phyloP scores from a whole-genome alignment of 2,113 vertebrate species.

The Stigmatopora nigra region DNA sequence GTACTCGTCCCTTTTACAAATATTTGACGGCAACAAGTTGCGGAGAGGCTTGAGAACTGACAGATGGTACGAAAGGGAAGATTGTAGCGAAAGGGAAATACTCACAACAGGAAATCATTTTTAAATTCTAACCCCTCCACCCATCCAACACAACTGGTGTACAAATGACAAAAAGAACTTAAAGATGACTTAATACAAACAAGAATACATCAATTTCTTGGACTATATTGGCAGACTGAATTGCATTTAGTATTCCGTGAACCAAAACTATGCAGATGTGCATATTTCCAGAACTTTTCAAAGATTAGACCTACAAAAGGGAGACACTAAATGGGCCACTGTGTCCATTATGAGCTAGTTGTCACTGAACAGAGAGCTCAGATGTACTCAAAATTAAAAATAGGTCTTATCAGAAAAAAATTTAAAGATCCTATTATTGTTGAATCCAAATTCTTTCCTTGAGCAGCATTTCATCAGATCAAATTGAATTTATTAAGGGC shows the following conservation, averaged over 20 bases:
- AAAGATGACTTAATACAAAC: slow-evolving; percentile 6
- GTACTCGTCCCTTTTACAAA: slow-evolving; percentile 85
- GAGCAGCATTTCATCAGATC: slow-evolving; percentile 6
- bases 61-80: not conserved
- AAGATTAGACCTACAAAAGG: slow-evolving; percentile 28
- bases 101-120: slow-evolving; percentile 10
- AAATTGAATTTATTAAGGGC: slow-evolving; percentile 24
- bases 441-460: slow-evolving; percentile 15
- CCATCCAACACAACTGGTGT: not conserved
- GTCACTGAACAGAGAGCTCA: slow-evolving; percentile 39
- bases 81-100: slow-evolving; percentile 11
- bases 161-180: slow-evolving; percentile 15
- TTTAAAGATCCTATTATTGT: not conserved
- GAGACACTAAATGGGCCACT: slow-evolving; percentile 11
- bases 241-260: slow-evolving; percentile 40
- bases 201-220: slow-evolving; percentile 4
- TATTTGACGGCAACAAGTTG: slow-evolving; percentile 37
- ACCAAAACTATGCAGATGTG: slow-evolving; percentile 71
- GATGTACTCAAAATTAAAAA: slow-evolving; percentile 18
- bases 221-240: not conserved
- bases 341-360: slow-evolving; percentile 39
- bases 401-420: slow-evolving; percentile 1
- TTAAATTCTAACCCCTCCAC: not conserved
- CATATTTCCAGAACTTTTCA: slow-evolving; percentile 59
- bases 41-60: slow-evolving; percentile 25